Conservation (phyloP, 1,140 invertebrate species). For the Platyscapa corneri region DNA sequence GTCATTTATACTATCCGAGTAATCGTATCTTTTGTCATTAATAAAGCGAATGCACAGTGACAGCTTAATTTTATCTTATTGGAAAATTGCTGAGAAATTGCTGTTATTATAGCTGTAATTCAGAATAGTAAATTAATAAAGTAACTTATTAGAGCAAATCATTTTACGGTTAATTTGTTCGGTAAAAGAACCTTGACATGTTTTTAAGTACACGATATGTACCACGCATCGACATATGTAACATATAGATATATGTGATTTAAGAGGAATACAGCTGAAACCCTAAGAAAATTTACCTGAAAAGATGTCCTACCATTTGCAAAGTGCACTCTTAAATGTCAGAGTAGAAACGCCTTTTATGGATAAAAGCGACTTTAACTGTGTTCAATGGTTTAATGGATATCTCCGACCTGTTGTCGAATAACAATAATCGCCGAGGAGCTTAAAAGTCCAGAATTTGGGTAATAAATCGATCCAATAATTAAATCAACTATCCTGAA, state of each 20-base stretch:
- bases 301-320: too few species aligned
- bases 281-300: too few species aligned
- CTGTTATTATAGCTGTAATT: background rate
- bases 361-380: too few species aligned
- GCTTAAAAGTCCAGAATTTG: background rate
- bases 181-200: background rate
- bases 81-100: constrained; percentile 33
- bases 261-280: too few species aligned
- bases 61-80: constrained; percentile 40
- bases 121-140: constrained; percentile 42
- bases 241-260: too few species aligned
- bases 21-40: constrained; percentile 46
- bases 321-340: too few species aligned
- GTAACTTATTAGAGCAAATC: background rate
- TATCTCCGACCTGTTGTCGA: too few species aligned
- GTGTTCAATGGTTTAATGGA: too few species aligned
- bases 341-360: too few species aligned
- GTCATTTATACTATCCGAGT: background rate
- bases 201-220: background rate
- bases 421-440: too few species aligned
- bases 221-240: background rate
- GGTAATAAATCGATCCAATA: background rate
- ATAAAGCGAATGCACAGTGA: constrained; percentile 33
- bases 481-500: background rate
- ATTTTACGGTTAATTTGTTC: background rate